These are phyloP conservation scores for Lochmaea crataegi DNA, from an alignment of 2,888 invertebrate genomes.

Conservation along the genomic window DNA sequence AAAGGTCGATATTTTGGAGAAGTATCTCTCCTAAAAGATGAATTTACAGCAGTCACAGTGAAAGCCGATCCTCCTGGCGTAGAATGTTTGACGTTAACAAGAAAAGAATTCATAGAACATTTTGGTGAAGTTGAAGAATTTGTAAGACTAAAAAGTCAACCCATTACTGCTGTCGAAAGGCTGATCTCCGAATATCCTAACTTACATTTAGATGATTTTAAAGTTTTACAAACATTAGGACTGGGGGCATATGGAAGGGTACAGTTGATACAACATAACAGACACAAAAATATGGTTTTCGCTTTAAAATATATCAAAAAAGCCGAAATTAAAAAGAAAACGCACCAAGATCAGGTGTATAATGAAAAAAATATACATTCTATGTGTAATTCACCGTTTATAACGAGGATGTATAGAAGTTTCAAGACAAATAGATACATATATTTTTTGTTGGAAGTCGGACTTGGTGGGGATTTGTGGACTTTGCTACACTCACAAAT, in stretches of 20 bases:
- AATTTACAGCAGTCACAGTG: conserved; percentile 84
- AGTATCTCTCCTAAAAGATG: conserved; percentile 76
- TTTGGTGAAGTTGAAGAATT: conserved; percentile 81
- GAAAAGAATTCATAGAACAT: conserved; percentile 82
- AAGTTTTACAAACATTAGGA: conserved; percentile 84
- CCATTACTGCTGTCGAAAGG: conserved; percentile 31
- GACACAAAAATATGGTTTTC: conserved; percentile 64
- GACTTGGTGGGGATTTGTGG: conserved; percentile 95
- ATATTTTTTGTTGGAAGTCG: conserved; percentile 93
- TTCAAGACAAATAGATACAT: conserved; percentile 91
- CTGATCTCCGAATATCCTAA: conserved; percentile 37
- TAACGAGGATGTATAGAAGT: conserved; percentile 82
- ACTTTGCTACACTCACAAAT: conserved; percentile 84
- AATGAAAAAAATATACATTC: conserved; percentile 74
- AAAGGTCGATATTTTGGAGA: conserved; percentile 42
- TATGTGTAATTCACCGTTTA: conserved; percentile 57
- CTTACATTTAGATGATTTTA: conserved; percentile 76
- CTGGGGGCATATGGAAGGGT: conserved; percentile 93
- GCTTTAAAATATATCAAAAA: conserved; percentile 78
- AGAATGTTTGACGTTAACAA: conserved; percentile 86
- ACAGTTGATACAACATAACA: conserved; percentile 70
- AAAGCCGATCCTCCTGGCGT: conserved; percentile 81
- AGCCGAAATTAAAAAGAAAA: conserved; percentile 74
- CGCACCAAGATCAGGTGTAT: conserved; percentile 76
- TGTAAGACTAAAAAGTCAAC: conserved; percentile 42